Conservation (phyloP, 2,888 invertebrate species). For the Priocnemis perturbator region DNA sequence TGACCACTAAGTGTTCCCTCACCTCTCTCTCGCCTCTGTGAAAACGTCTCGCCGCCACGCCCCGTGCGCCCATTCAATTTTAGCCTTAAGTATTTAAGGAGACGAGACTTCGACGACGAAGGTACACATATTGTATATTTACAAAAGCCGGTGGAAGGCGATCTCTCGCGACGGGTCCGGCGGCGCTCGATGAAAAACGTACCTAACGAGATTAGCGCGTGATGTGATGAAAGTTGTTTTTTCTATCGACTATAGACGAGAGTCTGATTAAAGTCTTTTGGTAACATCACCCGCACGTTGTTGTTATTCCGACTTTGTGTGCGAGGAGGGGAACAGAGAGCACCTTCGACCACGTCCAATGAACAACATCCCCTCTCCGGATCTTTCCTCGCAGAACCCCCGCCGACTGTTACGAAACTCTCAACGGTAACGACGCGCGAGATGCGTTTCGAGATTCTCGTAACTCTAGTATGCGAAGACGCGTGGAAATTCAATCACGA, state of each 20-base stretch:
- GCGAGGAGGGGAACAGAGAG: too few species aligned
- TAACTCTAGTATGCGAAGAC: background rate
- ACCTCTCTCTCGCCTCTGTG: background rate
- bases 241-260: constrained; percentile 50
- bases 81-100: constrained; percentile 1
- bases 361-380: background rate
- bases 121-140: constrained; percentile 24
- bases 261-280: constrained; percentile 61
- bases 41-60: too few species aligned
- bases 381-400: background rate
- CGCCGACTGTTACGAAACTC: background rate
- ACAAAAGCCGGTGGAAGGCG: background rate
- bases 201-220: constrained; percentile 53
- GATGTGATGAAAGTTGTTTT: constrained; percentile 67
- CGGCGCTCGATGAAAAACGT: constrained; percentile 37
- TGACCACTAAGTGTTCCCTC: constrained; percentile 8
- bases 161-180: constrained; percentile 50
- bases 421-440: background rate
- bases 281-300: constrained; percentile 52
- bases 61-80: background rate
- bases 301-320: constrained; percentile 39
- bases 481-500: too few species aligned
- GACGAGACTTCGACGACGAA: constrained; percentile 4
- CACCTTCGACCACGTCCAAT: too few species aligned
- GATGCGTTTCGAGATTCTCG: too few species aligned